Percentiles rank a stretch among this genome's conserved stretches.
phyloP scores from a whole-genome alignment of 2,888 invertebrate genomes.

The Drosophila antonietae region DNA sequence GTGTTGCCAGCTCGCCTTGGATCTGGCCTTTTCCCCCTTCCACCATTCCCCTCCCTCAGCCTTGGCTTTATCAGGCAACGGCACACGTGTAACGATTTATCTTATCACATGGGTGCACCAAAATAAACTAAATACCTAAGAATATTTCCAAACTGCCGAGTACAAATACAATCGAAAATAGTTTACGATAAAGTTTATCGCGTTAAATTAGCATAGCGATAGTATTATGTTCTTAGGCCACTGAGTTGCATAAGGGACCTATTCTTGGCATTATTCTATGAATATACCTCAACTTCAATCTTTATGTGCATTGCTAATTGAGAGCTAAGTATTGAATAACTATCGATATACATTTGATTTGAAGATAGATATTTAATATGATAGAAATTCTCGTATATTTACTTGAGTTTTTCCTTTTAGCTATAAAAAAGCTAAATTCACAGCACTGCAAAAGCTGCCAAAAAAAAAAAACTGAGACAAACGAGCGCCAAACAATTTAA shows the following conservation, averaged over 20 bases:
- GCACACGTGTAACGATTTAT: conserved; percentile 16
- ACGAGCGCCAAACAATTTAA: conserved; percentile 69
- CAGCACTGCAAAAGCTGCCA: conserved; percentile 45
- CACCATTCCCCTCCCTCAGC: not conserved
- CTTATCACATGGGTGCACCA: conserved; percentile 22
- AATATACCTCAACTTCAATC: not conserved
- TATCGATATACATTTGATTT: not conserved
- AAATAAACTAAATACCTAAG: not conserved
- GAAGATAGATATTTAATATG: not conserved
- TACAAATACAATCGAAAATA: not conserved
- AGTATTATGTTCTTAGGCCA: not conserved
- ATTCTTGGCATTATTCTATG: not conserved
- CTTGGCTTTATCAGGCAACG: not conserved
- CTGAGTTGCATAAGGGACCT: not conserved
- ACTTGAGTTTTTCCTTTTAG: not conserved
- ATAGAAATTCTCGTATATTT: not conserved
- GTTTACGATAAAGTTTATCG: not conserved
- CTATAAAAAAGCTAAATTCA: conserved; percentile 6
- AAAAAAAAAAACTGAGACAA: conserved; percentile 40
- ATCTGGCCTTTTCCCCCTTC: not conserved
- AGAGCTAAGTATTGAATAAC: not conserved
- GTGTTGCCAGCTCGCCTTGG: conserved; percentile 39
- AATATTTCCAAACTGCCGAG: not conserved
- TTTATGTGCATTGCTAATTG: not conserved
- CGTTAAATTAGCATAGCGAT: not conserved